phyloP scores from a whole-genome alignment of 1,140 invertebrate species.

The Zaprionus inermis region DNA sequence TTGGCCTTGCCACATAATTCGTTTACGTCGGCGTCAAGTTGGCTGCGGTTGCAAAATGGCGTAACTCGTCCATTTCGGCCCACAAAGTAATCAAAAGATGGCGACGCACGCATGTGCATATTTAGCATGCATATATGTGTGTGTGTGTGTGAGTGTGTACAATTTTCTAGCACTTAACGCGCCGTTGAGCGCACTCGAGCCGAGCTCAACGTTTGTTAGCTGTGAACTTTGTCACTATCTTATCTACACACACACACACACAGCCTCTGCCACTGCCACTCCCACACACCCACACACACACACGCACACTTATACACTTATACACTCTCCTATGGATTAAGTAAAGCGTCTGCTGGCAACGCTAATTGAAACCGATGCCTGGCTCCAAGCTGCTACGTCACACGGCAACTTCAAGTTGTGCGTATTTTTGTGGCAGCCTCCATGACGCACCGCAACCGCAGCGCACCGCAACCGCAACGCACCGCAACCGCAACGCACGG shows the following conservation, averaged over 20 bases:
- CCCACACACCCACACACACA: neutral
- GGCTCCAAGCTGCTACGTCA: neutral
- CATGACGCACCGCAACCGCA: neutral
- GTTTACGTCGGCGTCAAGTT: neutral
- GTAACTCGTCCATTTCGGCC: neutral
- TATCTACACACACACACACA: neutral
- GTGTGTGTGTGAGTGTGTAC: neutral
- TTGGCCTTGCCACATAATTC: neutral
- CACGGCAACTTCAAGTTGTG: neutral
- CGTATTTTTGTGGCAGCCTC: slow-evolving; percentile 20
- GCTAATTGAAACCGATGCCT: slow-evolving; percentile 45
- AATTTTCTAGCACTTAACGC: slow-evolving; percentile 17
- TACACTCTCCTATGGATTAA: slow-evolving; percentile 39
- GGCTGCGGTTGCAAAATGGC: neutral
- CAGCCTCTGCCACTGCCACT: neutral
- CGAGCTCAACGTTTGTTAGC: slow-evolving; percentile 14
- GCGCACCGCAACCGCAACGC: too few species aligned
- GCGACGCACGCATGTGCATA: neutral
- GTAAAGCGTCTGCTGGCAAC: slow-evolving; percentile 8
- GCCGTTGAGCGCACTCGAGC: slow-evolving; percentile 3
- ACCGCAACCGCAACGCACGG: too few species aligned
- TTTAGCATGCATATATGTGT: neutral
- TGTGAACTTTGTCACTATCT: slow-evolving; percentile 5
- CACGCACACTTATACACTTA: neutral
- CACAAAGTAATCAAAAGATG: too few species aligned